Evolutionary conservation across 2,797 vertebrate genomes (phyloP), one percentile per base, ranked within the genome.

Genomic region (Acrocephalus scirpaceus): DNA sequence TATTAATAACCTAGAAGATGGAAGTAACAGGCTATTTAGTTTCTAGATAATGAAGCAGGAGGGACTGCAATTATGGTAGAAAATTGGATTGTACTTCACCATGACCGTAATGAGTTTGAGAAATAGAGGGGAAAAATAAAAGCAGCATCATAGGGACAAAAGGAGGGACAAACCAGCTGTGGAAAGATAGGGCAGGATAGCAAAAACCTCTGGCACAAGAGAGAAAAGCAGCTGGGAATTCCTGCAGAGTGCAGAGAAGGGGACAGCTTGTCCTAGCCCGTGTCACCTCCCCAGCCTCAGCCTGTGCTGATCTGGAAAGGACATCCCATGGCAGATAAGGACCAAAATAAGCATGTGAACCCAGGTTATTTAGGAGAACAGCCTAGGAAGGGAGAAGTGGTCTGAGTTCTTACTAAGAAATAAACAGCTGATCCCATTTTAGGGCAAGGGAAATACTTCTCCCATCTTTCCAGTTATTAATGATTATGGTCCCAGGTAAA

Each of bases 31-130:
- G 73, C 30, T 80, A 60, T 64, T 83, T 86, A 56, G 71, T 74
- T 86, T 64, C 57, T 40, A 77, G 61, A 83, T 81, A 86, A 93
- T 69, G 66, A 94, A 86, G 80, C 42, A 72, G 80, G 66, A 86
- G 54, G 42, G 70, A 86, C 34, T 53, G 77, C 58, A 78, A 81
- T 81, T 71, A 30, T 9, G 13, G 65, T 4, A 64, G 77, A 64
- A 94, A 93, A 93, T 21, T 67, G 60, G 70, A 67, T n/a, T 71
- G 19, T 56, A 42, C 53, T 90, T 88, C n/a, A 88, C 75, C 20
- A 3, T 20, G 58, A 88, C 36, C 8, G 1, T 48, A 80, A 45
- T 3, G 3, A 72, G 36, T 21, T 40, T 0, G 3, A 86, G 69
- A 86, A 88, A 79, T 0, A 30, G 20, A 58, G 16, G 10, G 21